Conservation (phyloP, 2,797 vertebrate genomes). For the Sebastes trivittatus region DNA sequence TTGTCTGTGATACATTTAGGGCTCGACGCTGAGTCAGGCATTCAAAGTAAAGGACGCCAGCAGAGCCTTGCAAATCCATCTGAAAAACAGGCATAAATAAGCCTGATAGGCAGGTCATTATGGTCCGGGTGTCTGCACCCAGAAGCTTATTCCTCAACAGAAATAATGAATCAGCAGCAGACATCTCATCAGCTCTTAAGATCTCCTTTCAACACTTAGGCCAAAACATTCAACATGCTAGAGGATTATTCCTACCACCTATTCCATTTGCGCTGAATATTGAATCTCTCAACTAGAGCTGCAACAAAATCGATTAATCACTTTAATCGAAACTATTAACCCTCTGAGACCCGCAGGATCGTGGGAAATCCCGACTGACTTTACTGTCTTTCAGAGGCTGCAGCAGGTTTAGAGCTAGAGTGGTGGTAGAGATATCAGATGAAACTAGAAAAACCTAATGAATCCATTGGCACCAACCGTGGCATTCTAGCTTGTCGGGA, state of each 20-base stretch:
- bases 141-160: slow-evolving; percentile 46
- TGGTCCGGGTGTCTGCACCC: slow-evolving; percentile 41
- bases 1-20: not conserved
- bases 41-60: slow-evolving; percentile 9
- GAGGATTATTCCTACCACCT: not conserved
- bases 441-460: too few species aligned
- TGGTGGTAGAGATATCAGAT: too few species aligned
- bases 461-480: too few species aligned
- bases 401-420: too few species aligned
- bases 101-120: slow-evolving; percentile 61
- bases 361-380: not conserved
- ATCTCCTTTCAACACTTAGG: slow-evolving; percentile 31
- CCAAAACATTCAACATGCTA: not conserved
- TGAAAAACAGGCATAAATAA: slow-evolving; percentile 58
- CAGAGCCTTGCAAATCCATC: slow-evolving; percentile 33
- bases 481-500: too few species aligned
- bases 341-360: too few species aligned
- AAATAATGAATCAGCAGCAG: slow-evolving; percentile 51
- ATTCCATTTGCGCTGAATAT: not conserved
- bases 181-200: slow-evolving; percentile 25
- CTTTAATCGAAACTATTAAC: too few species aligned
- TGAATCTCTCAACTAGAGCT: not conserved
- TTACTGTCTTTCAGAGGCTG: not conserved
- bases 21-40: slow-evolving; percentile 15
- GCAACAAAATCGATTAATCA: too few species aligned